These are phyloP conservation scores for Tachina fera DNA, from an alignment of 2,888 invertebrate genomes.

Conservation along the genomic window DNA sequence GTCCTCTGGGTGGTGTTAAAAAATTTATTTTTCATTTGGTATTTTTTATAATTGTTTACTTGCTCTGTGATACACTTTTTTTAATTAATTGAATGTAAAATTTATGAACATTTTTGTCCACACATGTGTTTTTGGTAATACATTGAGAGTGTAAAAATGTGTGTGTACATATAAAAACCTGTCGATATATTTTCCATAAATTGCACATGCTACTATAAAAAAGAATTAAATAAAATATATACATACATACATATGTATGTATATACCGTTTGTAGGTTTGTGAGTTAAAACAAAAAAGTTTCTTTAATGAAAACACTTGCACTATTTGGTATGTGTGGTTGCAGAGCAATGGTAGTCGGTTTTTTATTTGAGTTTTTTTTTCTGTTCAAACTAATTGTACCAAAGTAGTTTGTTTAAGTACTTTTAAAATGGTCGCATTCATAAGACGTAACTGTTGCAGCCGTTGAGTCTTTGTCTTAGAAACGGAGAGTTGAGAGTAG, in stretches of 20 bases:
- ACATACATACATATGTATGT: too few species aligned
- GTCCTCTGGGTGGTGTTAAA: constrained; percentile 14
- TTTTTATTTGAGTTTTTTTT: constrained; percentile 7
- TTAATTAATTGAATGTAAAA: background rate
- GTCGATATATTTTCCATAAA: constrained; percentile 35
- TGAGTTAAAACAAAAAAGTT: background rate
- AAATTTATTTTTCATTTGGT: background rate
- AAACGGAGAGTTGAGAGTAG: too few species aligned
- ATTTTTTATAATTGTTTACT: background rate
- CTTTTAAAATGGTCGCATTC: too few species aligned
- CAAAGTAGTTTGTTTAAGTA: constrained; percentile 6
- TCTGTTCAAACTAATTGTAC: constrained; percentile 9
- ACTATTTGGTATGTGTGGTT: background rate
- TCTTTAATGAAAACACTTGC: constrained; percentile 1
- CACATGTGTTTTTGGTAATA: background rate
- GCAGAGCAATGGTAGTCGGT: background rate
- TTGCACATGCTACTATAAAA: constrained; percentile 15
- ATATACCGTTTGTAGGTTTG: too few species aligned
- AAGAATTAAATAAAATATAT: too few species aligned
- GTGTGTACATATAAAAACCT: constrained; percentile 19
- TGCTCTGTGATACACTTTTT: background rate
- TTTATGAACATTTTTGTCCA: background rate
- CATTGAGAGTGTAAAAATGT: background rate
- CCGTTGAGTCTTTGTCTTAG: too few species aligned
- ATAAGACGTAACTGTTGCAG: too few species aligned